Conservation (phyloP, 1,140 invertebrate species). For the Helicorthomorpha holstii region DNA sequence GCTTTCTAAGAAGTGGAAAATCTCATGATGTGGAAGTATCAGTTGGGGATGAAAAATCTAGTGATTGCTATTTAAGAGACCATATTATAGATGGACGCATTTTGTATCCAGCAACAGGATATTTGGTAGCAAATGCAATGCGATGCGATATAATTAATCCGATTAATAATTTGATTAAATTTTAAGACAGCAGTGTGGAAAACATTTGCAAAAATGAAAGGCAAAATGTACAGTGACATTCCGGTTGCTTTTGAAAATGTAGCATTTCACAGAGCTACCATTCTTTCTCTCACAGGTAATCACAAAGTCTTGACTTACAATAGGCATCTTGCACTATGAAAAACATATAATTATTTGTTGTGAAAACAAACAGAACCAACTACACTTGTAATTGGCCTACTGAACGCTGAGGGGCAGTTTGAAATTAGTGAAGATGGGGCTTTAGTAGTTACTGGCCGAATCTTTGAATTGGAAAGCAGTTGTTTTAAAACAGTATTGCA, state of each 20-base stretch:
- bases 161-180: neutral
- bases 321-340: too few relatives aligned
- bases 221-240: conserved; percentile 54
- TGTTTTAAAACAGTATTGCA: conserved; percentile 25
- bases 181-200: conserved; percentile 63
- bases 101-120: conserved; percentile 89
- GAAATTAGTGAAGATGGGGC: conserved; percentile 75
- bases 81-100: conserved; percentile 90
- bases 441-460: conserved; percentile 57
- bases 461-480: conserved; percentile 45
- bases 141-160: neutral
- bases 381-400: conserved; percentile 73
- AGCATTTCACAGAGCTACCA: conserved; percentile 75
- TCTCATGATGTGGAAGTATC: conserved; percentile 39
- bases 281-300: conserved; percentile 57
- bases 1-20: conserved; percentile 1
- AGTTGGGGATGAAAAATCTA: conserved; percentile 42
- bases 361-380: too few relatives aligned
- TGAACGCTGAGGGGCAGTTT: conserved; percentile 73
- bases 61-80: conserved; percentile 57
- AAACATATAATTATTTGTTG: too few relatives aligned
- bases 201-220: conserved; percentile 67
- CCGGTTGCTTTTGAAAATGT: conserved; percentile 75
- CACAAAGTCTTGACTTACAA: too few relatives aligned
- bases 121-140: conserved; percentile 33